These are phyloP conservation scores for Labroides dimidiatus DNA, from an alignment of 2,797 vertebrate genomes.

Conservation along the genomic window DNA sequence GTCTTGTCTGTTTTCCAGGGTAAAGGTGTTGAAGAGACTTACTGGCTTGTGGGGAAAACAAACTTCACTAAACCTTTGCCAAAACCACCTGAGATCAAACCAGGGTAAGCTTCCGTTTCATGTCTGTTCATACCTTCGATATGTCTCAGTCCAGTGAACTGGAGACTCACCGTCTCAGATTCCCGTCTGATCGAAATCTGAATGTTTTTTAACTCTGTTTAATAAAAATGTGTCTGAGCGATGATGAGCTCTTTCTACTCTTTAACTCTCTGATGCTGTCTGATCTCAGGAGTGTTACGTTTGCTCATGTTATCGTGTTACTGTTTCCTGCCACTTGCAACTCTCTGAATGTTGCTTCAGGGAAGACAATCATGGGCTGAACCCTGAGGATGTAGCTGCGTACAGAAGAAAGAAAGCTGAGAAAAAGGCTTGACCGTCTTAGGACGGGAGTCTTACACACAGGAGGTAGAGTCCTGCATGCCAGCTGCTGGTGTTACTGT, in stretches of 20 bases:
- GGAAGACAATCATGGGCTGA: conserved; percentile 89
- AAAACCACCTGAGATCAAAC: conserved; percentile 85
- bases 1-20: conserved; percentile 68
- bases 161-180: no score
- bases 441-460: conserved; percentile 64
- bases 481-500: conserved; percentile 64
- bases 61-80: conserved; percentile 86
- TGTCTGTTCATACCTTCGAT: background rate
- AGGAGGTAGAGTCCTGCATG: conserved; percentile 83
- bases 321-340: conserved; percentile 24
- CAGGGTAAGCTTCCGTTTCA: conserved; percentile 83
- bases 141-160: no score
- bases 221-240: no score
- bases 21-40: conserved; percentile 89
- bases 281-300: background rate
- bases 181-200: no score
- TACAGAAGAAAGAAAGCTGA: conserved; percentile 90
- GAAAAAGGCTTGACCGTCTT: conserved; percentile 82
- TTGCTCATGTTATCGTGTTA: background rate
- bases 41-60: conserved; percentile 87
- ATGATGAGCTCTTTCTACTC: no score
- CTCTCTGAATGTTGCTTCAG: conserved; percentile 69
- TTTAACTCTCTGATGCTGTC: no score
- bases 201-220: no score
- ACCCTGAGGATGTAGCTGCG: conserved; percentile 84